Conservation (phyloP, 2,797 vertebrate species). For the Odontamblyopus lacepedii region DNA sequence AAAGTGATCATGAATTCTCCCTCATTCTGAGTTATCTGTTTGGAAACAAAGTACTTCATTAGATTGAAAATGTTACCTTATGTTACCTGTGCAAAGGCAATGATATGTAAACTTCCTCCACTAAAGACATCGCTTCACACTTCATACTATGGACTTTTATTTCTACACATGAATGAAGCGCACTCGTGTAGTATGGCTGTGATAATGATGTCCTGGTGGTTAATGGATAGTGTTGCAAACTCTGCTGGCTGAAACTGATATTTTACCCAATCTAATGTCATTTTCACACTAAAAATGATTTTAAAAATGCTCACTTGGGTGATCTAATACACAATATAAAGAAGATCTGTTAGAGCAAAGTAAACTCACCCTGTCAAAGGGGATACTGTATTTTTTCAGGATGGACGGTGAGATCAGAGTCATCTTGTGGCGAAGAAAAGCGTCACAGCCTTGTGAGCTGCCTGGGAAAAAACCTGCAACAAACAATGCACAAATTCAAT, state of each 20-base stretch:
- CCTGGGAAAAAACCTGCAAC: conserved; percentile 92
- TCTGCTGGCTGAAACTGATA: conserved; percentile 24
- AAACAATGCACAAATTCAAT: conserved; percentile 6
- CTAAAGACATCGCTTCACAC: conserved; percentile 51
- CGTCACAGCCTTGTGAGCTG: conserved; percentile 96
- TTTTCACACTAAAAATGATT: neutral
- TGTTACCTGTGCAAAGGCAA: neutral
- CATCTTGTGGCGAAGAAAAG: conserved; percentile 98
- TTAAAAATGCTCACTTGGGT: neutral
- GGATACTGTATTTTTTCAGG: conserved; percentile 95
- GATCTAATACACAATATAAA: neutral
- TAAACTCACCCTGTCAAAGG: conserved; percentile 90
- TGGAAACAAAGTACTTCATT: neutral
- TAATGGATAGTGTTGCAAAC: conserved; percentile 7
- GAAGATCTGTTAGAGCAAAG: no score
- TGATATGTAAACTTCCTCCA: conserved; percentile 50
- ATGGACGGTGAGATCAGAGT: conserved; percentile 97
- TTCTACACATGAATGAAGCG: conserved; percentile 55
- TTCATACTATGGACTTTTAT: conserved; percentile 39
- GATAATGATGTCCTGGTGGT: conserved; percentile 58
- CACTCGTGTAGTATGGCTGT: conserved; percentile 49
- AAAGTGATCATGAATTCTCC: conserved; percentile 99
- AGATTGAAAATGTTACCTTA: neutral
- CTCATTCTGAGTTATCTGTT: conserved; percentile 93
- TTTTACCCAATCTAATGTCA: conserved; percentile 18